A percentile compares a stretch with the other conserved stretches of the same genome.
Conservation (phyloP, 2,797 vertebrate species). For the Megalops cyprinoides region DNA sequence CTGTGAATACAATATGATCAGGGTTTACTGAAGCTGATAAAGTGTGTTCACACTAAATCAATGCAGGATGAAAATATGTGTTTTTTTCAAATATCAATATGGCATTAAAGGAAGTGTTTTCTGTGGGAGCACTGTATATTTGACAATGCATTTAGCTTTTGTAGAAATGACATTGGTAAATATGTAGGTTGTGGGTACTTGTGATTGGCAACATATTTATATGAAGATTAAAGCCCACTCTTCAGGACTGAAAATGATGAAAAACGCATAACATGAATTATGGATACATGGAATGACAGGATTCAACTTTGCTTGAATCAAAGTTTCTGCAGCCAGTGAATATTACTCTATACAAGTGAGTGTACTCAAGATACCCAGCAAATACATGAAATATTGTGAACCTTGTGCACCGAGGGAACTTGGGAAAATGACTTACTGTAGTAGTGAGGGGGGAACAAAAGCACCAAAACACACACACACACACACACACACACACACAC, state of each 20-base stretch:
- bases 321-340: not conserved
- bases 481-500: conserved; percentile 10
- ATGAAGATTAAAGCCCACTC: not conserved
- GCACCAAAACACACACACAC: conserved; percentile 17
- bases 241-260: not conserved
- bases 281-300: not conserved
- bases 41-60: not conserved
- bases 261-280: not conserved
- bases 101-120: not conserved
- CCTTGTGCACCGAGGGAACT: not conserved
- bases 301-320: no score
- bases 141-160: not conserved
- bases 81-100: not conserved
- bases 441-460: not conserved
- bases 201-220: not conserved
- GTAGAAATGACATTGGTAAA: not conserved
- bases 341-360: not conserved
- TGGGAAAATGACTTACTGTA: not conserved
- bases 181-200: not conserved
- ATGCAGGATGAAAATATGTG: no score
- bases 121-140: not conserved
- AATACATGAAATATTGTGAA: not conserved
- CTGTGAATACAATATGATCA: not conserved
- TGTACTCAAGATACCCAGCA: not conserved
- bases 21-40: not conserved